Evolutionary conservation across 1,140 invertebrate species (phyloP), one percentile per base, ranked within the genome.

Genomic region (Scaptomyza graminum): DNA sequence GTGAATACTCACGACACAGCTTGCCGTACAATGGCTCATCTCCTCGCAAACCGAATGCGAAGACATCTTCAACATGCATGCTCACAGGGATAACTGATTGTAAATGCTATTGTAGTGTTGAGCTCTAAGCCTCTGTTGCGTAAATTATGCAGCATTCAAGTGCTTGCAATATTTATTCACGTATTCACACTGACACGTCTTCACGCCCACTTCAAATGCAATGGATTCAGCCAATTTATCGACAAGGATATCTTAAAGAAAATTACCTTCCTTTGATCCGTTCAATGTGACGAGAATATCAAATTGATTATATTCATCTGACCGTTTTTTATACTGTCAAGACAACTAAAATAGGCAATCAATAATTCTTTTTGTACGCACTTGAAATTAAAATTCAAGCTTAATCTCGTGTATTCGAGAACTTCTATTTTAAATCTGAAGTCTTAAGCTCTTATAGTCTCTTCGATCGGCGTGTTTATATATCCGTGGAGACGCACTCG

Each of bases 101-200:
- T 66, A 41, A 28, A 63, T 39, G 25, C 16, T 18, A 11, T 39
- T 55, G 55, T 50, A 39, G 50, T 44, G 31, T 12, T 15, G 46
- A 34, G 55, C 61, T 59, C 49, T 85, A 77, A 76, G 69, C 12
- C 71, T 65, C 50, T 68, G 62, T 44, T 57, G 55, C 65, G 57
- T 85, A 65, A 85, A 84, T 84, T 84, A 85, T 85, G 68, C 76
- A 74, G 28, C 46, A n/a, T 8, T 46, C 49, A 25, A 66, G 39
- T 49, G 68, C 18, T 11, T 79, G 75, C 72, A 76, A 68, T 62
- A 54, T 79, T 76, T 79, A 72, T 83, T 54, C 55, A 64, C 41
- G 55, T 59, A 57, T 18, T 49, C 28, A 39, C 31, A 39, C 1
- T 9, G 15, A 52, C 15, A 25, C 11, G 9, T 34, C 16, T 37